phyloP scores from a whole-genome alignment of 2,113 vertebrate species.

The Protobothrops flavoviridis region DNA sequence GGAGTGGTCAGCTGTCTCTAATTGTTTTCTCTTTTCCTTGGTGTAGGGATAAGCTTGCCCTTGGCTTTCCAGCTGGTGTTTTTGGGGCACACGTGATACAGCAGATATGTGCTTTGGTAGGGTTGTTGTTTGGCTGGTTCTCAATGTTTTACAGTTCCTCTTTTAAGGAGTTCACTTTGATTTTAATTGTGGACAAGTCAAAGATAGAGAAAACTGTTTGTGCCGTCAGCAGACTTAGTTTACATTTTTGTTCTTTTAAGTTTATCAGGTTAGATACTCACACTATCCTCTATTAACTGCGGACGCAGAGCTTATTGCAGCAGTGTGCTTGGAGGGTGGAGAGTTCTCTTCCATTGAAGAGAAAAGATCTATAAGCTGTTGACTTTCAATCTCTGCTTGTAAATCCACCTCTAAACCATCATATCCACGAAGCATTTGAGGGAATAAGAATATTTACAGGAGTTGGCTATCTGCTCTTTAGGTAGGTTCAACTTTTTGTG shows the following conservation, averaged over 20 bases:
- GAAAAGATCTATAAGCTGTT: neutral
- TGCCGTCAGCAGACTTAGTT: neutral
- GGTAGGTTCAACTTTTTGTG: neutral
- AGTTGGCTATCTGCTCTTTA: neutral
- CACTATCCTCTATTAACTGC: neutral
- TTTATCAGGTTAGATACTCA: neutral
- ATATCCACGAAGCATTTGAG: neutral
- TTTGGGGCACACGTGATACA: neutral
- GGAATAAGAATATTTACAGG: neutral
- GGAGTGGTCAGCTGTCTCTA: neutral
- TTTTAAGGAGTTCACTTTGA: neutral
- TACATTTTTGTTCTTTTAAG: neutral
- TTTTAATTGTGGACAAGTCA: neutral
- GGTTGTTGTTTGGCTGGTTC: neutral
- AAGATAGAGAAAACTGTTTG: neutral
- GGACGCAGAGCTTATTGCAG: neutral
- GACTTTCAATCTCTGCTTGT: neutral
- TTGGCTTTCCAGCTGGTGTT: neutral
- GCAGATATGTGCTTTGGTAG: neutral
- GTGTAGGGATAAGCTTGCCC: neutral
- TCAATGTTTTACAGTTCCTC: neutral
- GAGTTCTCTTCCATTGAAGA: neutral
- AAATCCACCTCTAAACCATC: neutral
- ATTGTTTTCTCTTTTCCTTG: neutral
- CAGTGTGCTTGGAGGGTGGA: neutral